Percentiles rank a stretch among this genome's conserved stretches.
phyloP scores from a whole-genome alignment of 53 echinoderm and acorn worm genomes.

The Luidia sarsii region DNA sequence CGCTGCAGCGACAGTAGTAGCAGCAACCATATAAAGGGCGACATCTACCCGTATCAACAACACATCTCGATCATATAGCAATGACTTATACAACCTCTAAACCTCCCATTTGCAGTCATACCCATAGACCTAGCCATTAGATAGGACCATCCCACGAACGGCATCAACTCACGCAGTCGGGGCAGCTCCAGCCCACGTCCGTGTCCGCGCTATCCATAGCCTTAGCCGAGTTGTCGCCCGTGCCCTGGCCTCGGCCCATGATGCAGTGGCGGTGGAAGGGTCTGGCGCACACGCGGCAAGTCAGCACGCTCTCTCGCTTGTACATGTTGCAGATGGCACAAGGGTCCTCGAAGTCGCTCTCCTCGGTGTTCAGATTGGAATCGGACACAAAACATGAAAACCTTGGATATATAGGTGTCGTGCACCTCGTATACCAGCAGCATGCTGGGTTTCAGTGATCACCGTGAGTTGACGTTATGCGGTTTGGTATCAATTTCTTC shows the following conservation, averaged over 20 bases:
- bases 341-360: conserved; percentile 42
- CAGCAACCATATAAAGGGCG: no score
- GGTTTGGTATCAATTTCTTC: no score
- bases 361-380: no score
- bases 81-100: background rate
- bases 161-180: conserved; percentile 75
- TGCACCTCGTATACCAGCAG: no score
- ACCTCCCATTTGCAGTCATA: background rate
- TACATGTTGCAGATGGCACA: conserved; percentile 69
- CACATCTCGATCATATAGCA: no score
- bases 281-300: conserved; percentile 77
- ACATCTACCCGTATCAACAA: no score
- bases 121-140: background rate
- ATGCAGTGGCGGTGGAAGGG: conserved; percentile 70
- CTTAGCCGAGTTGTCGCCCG: conserved; percentile 55
- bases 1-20: no score
- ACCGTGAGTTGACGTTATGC: no score
- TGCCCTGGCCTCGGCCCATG: conserved; percentile 50
- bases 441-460: no score
- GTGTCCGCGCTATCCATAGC: conserved; percentile 55
- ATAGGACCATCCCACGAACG: background rate
- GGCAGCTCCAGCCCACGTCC: conserved; percentile 82
- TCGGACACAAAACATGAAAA: no score
- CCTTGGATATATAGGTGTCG: no score
- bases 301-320: conserved; percentile 51